Evolutionary conservation across 2,888 invertebrate genomes (phyloP), one percentile per base, ranked within the genome.

Genomic region (Volucella bombylans): DNA sequence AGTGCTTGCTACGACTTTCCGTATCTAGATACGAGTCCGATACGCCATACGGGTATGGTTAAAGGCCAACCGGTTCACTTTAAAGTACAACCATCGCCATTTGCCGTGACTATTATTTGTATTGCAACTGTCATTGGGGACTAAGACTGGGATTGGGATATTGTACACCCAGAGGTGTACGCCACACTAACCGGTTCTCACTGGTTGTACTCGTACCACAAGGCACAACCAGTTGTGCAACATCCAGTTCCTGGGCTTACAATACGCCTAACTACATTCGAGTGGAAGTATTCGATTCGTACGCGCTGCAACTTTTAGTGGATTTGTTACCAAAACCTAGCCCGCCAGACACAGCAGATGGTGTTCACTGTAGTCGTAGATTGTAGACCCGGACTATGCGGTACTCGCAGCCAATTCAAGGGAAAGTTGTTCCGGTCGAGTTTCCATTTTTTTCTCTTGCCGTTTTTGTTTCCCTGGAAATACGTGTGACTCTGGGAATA

Each of bases 51-150:
- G 31, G 31, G 31, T 50, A 49, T 45, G 43, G 9, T 8, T 45
- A 64, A 74, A 74, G 74, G 74, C 69, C 74, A 81, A 81, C 80
- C 80, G 80, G 80, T 81, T 69, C 43, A 55, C 31, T 62, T 67
- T 72, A 49, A n/a, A n/a, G 8, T 15, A 57, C 47, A 57, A 10
- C 64, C 49, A 6, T 0, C 31, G 31, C 31, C 6, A 31, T 31
- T 31, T 6, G 6, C 6, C 6, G 31, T 31, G 31, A 31, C 31
- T 31, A 31, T 31, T n/a, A n/a, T n/a, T n/a, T n/a, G n/a, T n/a
- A n/a, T 31, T 31, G 31, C 1, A 31, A 49, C 18, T 38, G 38
- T 9, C 43, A 55, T 11, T 54, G 54, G 43, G 31, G 4, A 31
- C 31, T 31, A 31, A 1, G 12, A 52, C 23, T 49, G 49, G 23